phyloP scores from a whole-genome alignment of 2,888 invertebrate genomes.

The Ormyrus pomaceus region DNA sequence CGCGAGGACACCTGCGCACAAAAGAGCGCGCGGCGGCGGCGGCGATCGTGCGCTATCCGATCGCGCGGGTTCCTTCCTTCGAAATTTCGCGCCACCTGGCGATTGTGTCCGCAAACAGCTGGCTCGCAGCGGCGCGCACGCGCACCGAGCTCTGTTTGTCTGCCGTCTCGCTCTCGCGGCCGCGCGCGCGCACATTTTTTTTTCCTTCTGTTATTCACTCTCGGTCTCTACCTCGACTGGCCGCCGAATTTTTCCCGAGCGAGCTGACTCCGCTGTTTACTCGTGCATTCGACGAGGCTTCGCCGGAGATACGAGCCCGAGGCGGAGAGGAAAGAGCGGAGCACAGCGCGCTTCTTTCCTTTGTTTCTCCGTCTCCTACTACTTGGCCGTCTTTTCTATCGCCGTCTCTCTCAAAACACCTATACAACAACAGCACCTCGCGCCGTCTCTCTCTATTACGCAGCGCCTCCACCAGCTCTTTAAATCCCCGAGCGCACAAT shows the following conservation, averaged over 20 bases:
- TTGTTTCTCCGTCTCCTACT: constrained; percentile 30
- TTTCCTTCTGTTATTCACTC: not conserved
- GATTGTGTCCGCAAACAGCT: constrained; percentile 67
- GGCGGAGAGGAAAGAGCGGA: not conserved
- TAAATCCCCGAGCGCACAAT: not conserved
- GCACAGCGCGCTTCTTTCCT: constrained; percentile 15
- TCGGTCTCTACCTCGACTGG: constrained; percentile 8
- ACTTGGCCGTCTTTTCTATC: constrained; percentile 15
- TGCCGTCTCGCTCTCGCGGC: no score
- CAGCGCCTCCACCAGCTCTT: constrained; percentile 19
- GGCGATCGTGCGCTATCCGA: not conserved
- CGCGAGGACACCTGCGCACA: constrained; percentile 16
- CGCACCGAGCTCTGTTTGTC: constrained; percentile 35
- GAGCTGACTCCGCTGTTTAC: not conserved
- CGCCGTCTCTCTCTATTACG: constrained; percentile 12
- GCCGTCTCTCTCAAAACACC: constrained; percentile 40
- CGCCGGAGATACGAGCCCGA: not conserved
- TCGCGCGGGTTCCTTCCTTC: not conserved
- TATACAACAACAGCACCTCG: not conserved
- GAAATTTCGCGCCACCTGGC: constrained; percentile 60
- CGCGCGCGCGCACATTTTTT: constrained; percentile 42
- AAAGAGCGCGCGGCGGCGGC: not conserved
- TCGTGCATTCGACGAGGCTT: not conserved
- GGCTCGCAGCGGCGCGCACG: constrained; percentile 54
- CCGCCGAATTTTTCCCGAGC: not conserved